Base-by-base conservation (phyloP, 2,113 vertebrate species). In the Ardeotis arabs region DNA sequence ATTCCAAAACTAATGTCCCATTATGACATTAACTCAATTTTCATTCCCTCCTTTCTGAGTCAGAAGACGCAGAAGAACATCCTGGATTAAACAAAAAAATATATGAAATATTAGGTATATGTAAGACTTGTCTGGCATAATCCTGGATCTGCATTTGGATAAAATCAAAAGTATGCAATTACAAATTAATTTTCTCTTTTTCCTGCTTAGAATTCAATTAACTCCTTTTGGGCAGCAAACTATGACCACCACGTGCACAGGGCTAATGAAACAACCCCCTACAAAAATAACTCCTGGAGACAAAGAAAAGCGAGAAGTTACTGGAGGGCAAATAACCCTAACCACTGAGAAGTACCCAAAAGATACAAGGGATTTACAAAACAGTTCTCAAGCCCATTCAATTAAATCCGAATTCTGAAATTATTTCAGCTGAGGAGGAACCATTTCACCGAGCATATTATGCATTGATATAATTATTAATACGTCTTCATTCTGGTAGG, bases 31-130 rank as follows among this genome's bases (percentile, higher is more conserved):
- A 64, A 81, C 22, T 59, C 28, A 37, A 74, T 79, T 92, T 82
- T 92, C 58, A 81, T 84, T 90, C 86, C 67, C 39, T 92, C 22
- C 56, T 62, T 78, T 92, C 76, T 82, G 77, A 94, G 81, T 87
- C 67, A 92, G 47, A 82, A 74, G 53, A 87, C 45, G 45, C 27
- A 82, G 17, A 60, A 73, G 31, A 95, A 68, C 41, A 92, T 45
- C 24, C 45, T 41, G 28, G 50, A 64, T 73, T 64, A 82, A 75
- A 94, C 6, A 27, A 80, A 77, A 77, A 95, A 73, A 35, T 73
- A 67, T 18, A 86, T 28, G 10, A 37, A 80, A 49, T 84, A 88
- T 63, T 64, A 86, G 68, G 39, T 64, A 37, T 41, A 29, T n/a
- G 2, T 35, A 53, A 87, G 58, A 56, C 20, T 84, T 67, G n/a